Evolutionary conservation across 1,140 invertebrate genomes (phyloP).

Genomic region (Maconellicoccus hirsutus): DNA sequence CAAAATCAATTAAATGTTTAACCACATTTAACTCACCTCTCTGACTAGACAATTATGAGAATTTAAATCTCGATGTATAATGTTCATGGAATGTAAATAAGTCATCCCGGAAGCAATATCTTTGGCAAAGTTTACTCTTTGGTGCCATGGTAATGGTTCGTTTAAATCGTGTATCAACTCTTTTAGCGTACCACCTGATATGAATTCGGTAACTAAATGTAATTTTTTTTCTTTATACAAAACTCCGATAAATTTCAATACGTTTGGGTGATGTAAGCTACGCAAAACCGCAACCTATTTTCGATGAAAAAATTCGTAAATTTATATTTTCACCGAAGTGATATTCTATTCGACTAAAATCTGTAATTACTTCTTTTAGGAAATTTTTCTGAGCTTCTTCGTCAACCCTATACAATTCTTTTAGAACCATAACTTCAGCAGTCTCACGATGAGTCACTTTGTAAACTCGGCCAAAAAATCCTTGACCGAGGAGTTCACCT

Average conservation of each 20-base stretch:
- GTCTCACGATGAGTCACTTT: constrained; percentile 83
- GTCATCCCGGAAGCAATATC: constrained; percentile 88
- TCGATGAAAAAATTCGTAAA: constrained; percentile 20
- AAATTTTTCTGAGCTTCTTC: constrained; percentile 90
- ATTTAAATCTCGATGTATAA: constrained; percentile 92
- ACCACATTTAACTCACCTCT: constrained; percentile 41
- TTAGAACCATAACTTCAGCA: constrained; percentile 87
- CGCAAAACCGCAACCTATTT: constrained; percentile 70
- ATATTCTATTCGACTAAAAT: not conserved
- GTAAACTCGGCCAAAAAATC: constrained; percentile 85
- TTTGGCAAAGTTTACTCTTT: constrained; percentile 69
- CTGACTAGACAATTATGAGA: constrained; percentile 92
- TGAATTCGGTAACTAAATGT: constrained; percentile 84
- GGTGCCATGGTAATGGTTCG: constrained; percentile 64
- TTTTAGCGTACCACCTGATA: constrained; percentile 78
- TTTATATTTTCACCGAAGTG: not conserved
- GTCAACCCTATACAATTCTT: constrained; percentile 84
- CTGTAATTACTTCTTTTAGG: constrained; percentile 64
- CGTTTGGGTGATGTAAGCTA: constrained; percentile 77
- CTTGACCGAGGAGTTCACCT: constrained; percentile 75
- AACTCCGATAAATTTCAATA: constrained; percentile 83
- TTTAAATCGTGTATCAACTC: constrained; percentile 62
- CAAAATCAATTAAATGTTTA: too few relatives aligned
- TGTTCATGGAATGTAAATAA: constrained; percentile 85
- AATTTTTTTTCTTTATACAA: constrained; percentile 85